Evolutionary conservation across 2,113 vertebrate genomes (phyloP), one percentile per base, ranked within the genome.

Genomic region (Dermatemys mawii): DNA sequence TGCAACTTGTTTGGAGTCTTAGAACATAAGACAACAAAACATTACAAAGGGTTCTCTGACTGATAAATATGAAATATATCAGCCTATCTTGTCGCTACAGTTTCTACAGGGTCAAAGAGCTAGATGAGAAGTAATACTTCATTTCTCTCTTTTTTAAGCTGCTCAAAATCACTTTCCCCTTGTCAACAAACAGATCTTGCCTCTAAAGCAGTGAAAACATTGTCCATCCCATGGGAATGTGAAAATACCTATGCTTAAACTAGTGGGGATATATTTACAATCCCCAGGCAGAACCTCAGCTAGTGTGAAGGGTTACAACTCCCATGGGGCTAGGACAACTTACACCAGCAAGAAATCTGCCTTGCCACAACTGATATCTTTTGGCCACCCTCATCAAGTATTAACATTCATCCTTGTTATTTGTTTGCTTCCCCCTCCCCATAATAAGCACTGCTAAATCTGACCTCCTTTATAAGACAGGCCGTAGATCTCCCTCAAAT

Each of bases 1-100:
- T 96, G 76, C 83, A 90, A 97, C 92, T 96, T 94, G 90, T 94
- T 94, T 96, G 83, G 90, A 96, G 85, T 88, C 92, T 96, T 96
- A 90, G 90, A 90, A 96, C 95, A 67, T 89, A 96, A 91, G 89
- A 90, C 91, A 93, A 92, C 86, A 97, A 38, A 94, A 94, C 93
- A 95, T 80, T 88, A 95, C 88, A 84, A 97, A 89, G 60, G 91
- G 78, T 92, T 78, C 60, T 96, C 90, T 88, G 91, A 90, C 84
- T 96, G 95, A 93, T 87, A 91, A 92, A 86, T 94, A 26, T 91
- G 55, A 22, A 78, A 81, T 90, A 90, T 81, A 94, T 88, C 78
- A 88, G 96, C 94, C 0, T 8, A 86, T 57, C 90, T 96, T 89
- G 73, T 75, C 46, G 51, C 80, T 86, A 83, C 84, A 51, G 84